A percentile compares a stretch with the other conserved stretches of the same genome.
Conservation (phyloP, 2,113 vertebrate species). For the Balaeniceps rex region DNA sequence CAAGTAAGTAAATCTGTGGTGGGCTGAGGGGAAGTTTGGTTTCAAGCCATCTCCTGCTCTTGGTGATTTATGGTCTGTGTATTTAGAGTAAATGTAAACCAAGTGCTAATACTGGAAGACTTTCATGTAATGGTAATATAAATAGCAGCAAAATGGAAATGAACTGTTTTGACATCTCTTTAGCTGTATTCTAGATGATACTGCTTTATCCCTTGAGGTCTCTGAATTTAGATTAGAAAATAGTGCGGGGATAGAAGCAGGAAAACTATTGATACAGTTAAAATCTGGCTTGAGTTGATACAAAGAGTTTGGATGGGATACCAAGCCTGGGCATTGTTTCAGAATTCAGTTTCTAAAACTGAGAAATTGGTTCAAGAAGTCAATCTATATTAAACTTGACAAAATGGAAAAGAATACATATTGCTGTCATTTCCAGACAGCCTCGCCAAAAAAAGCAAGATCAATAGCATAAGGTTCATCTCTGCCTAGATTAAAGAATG, state of each 20-base stretch:
- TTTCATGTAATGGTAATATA: background rate
- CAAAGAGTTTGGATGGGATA: background rate
- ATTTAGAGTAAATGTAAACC: background rate
- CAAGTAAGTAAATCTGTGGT: constrained; percentile 81
- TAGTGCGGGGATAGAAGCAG: background rate
- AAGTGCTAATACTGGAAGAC: background rate
- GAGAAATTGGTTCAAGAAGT: background rate
- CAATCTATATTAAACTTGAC: background rate
- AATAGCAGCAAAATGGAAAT: background rate
- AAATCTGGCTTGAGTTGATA: background rate
- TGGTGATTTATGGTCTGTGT: background rate
- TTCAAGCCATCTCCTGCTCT: background rate
- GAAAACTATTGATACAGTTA: background rate
- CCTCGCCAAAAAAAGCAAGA: background rate
- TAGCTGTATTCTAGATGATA: background rate
- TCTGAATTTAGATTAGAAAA: background rate
- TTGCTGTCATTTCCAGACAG: background rate
- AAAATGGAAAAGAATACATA: background rate
- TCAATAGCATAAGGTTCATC: background rate
- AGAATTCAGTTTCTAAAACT: background rate
- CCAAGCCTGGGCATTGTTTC: background rate
- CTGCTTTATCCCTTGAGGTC: background rate
- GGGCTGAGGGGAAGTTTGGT: background rate
- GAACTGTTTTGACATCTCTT: background rate
- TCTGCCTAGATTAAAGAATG: background rate